phyloP scores from a whole-genome alignment of 2,888 invertebrate genomes.

The Nemotelus nigrinus region DNA sequence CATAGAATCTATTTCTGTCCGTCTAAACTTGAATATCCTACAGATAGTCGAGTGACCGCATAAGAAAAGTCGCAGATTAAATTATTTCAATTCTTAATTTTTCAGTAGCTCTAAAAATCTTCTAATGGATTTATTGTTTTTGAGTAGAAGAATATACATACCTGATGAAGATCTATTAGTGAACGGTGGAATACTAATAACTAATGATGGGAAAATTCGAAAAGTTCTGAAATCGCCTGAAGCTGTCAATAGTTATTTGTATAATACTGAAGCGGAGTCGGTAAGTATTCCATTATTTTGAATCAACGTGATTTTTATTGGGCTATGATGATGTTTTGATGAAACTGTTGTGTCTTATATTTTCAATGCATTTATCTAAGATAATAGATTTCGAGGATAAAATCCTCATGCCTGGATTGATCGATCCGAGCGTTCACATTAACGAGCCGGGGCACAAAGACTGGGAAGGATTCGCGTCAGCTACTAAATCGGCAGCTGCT shows the following conservation, averaged over 20 bases:
- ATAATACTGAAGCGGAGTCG: conserved; percentile 67
- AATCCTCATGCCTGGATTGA: conserved; percentile 74
- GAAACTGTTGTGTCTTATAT: background rate
- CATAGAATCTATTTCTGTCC: conserved; percentile 31
- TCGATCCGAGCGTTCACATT: conserved; percentile 79
- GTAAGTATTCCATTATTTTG: conserved; percentile 59
- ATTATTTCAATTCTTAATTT: background rate
- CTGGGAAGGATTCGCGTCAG: conserved; percentile 77
- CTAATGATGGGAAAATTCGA: conserved; percentile 69
- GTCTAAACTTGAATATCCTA: background rate
- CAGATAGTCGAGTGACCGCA: background rate
- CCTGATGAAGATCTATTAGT: conserved; percentile 65
- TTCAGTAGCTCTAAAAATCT: background rate
- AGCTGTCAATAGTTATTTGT: conserved; percentile 65
- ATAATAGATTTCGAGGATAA: conserved; percentile 66
- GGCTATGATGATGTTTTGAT: conserved; percentile 1
- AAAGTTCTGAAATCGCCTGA: conserved; percentile 67
- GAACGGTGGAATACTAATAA: conserved; percentile 71
- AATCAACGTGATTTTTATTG: background rate
- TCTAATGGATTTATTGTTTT: conserved; percentile 62
- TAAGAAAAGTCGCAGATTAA: conserved; percentile 1
- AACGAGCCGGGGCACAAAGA: conserved; percentile 78
- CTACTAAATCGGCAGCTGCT: conserved; percentile 77
- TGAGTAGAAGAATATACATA: conserved; percentile 67
- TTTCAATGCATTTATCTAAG: conserved; percentile 52